Evolutionary conservation across 1,140 invertebrate genomes (phyloP).

Genomic region (Zaprionus africanus): DNA sequence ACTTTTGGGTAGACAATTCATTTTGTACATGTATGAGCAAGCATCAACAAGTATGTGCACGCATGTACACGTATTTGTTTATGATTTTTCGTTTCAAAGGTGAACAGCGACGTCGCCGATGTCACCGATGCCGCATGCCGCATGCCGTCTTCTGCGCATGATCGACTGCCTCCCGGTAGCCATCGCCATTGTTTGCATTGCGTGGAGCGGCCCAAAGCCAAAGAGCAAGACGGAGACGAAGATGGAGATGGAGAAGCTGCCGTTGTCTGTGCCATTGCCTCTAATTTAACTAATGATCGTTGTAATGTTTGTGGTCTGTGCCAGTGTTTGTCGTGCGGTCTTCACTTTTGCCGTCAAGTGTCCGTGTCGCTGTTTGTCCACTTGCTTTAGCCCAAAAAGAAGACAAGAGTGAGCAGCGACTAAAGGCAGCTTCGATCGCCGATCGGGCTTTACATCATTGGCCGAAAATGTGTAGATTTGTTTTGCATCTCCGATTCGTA

Average conservation of each 20-base stretch:
- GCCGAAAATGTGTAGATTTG: constrained; percentile 49
- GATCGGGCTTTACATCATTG: constrained; percentile 25
- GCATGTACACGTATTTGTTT: constrained; percentile 58
- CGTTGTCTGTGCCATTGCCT: constrained; percentile 45
- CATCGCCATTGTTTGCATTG: constrained; percentile 58
- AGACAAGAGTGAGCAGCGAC: not conserved
- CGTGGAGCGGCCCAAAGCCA: constrained; percentile 36
- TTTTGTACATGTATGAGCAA: constrained; percentile 6
- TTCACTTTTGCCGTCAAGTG: constrained; percentile 73
- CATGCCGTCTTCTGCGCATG: constrained; percentile 61
- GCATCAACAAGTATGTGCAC: not conserved
- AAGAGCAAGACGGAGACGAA: not conserved
- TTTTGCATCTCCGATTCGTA: constrained; percentile 29
- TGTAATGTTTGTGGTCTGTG: constrained; percentile 77
- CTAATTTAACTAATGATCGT: constrained; percentile 82
- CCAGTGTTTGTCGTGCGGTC: constrained; percentile 70
- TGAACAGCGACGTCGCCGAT: constrained; percentile 52
- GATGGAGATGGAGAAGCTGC: constrained; percentile 9
- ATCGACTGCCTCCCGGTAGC: constrained; percentile 77
- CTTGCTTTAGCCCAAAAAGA: constrained; percentile 59
- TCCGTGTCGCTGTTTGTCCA: constrained; percentile 74
- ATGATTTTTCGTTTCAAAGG: constrained; percentile 76
- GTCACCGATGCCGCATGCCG: constrained; percentile 20
- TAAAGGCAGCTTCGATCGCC: not conserved
- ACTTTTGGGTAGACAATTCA: constrained; percentile 33